phyloP scores from a whole-genome alignment of 2,888 invertebrate genomes.

The Lagria hirta region DNA sequence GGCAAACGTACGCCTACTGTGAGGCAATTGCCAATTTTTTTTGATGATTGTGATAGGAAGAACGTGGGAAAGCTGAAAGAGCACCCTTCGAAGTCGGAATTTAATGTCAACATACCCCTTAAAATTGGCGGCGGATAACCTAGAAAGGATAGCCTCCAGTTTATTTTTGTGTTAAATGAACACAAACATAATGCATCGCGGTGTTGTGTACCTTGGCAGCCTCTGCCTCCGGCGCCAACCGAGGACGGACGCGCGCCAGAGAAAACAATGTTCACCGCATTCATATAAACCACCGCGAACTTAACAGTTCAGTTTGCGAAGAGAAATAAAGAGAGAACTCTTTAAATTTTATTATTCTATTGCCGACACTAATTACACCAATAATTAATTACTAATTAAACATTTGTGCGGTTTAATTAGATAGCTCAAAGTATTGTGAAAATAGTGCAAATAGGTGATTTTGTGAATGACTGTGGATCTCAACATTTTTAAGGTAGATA shows the following conservation, averaged over 20 bases:
- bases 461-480: no score
- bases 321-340: slow-evolving; percentile 7
- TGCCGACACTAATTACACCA: no score
- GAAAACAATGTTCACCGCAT: slow-evolving; percentile 46
- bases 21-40: slow-evolving; percentile 35
- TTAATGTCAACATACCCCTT: slow-evolving; percentile 44
- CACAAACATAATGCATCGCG: slow-evolving; percentile 42
- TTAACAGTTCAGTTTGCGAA: slow-evolving; percentile 44
- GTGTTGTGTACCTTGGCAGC: slow-evolving; percentile 45
- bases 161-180: slow-evolving; percentile 47
- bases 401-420: no score
- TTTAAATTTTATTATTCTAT: no score
- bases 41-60: slow-evolving; percentile 25
- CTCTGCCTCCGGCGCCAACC: slow-evolving; percentile 32
- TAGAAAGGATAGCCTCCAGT: slow-evolving; percentile 42
- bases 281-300: slow-evolving; percentile 42
- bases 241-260: slow-evolving; percentile 45
- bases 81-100: slow-evolving; percentile 35
- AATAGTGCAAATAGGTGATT: no score
- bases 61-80: slow-evolving; percentile 36
- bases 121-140: slow-evolving; percentile 41
- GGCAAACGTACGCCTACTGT: slow-evolving; percentile 35
- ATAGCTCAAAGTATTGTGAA: no score
- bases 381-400: no score
- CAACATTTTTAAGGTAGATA: no score